Percentiles rank a stretch among this genome's conserved stretches.
Evolutionary conservation across 2,888 invertebrate genomes (phyloP).

Genomic region (Camptogramma bilineatum): DNA sequence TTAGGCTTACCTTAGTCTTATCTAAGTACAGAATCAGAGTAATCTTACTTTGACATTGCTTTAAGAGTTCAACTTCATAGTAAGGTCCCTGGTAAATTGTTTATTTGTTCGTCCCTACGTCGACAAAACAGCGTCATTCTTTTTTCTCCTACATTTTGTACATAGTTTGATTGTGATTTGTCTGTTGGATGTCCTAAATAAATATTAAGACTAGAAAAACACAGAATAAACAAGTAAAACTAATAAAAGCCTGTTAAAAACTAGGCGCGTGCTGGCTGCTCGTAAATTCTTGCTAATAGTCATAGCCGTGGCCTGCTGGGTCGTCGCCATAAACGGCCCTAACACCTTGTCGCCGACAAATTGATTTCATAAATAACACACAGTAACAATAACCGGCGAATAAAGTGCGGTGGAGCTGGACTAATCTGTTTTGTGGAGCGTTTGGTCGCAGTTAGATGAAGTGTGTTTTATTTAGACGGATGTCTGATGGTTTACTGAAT

Average conservation of each 20-base stretch:
- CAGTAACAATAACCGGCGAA: slow-evolving; percentile 2
- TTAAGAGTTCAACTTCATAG: no score
- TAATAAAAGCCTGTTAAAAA: neutral
- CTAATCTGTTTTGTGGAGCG: slow-evolving; percentile 1
- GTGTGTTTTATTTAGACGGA: neutral
- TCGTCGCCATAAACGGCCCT: neutral
- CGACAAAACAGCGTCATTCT: no score
- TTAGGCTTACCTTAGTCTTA: no score
- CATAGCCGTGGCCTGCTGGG: neutral
- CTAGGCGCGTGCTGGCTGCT: neutral
- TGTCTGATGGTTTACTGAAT: neutral
- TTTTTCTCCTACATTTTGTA: no score
- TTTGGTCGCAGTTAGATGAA: neutral
- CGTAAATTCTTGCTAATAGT: neutral
- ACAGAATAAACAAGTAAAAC: no score
- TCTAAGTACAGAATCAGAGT: no score
- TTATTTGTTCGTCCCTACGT: no score
- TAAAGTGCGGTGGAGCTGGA: slow-evolving; percentile 4
- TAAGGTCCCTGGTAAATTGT: no score
- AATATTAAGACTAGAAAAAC: no score
- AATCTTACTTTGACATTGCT: no score
- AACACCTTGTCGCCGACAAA: slow-evolving; percentile 23
- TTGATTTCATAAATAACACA: slow-evolving; percentile 30
- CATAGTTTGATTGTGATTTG: no score
- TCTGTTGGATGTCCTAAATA: no score